Evolutionary conservation across 2,888 invertebrate genomes (phyloP).

Genomic region (Tridacna crocea): DNA sequence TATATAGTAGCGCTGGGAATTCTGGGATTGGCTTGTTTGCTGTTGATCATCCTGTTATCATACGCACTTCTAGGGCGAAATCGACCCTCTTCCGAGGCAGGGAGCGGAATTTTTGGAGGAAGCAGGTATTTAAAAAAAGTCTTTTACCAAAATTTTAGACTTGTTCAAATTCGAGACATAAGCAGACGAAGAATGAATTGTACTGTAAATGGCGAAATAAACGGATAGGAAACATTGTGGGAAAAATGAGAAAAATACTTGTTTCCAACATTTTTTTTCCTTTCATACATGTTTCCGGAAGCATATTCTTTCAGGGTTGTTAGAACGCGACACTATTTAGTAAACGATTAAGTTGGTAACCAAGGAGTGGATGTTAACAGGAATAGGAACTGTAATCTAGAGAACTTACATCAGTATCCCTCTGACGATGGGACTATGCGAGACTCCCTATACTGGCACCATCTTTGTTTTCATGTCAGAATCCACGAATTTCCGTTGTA

Average conservation of each 20-base stretch:
- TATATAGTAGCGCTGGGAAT: conserved; percentile 37
- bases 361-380: no score
- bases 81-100: conserved; percentile 1
- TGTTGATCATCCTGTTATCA: conserved; percentile 29
- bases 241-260: neutral
- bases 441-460: no score
- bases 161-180: neutral
- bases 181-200: neutral
- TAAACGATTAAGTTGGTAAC: no score
- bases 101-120: conserved; percentile 13
- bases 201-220: neutral
- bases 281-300: neutral
- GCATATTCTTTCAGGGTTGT: no score
- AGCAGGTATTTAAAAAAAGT: conserved; percentile 27
- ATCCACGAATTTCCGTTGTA: no score
- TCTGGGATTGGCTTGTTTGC: conserved; percentile 24
- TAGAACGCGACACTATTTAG: no score
- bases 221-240: neutral
- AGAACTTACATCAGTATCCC: no score
- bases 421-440: no score
- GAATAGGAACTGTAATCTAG: no score
- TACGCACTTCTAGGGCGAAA: conserved; percentile 23
- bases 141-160: neutral
- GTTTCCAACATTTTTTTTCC: neutral
- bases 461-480: no score